Percentiles rank a stretch among this genome's conserved stretches.
These are phyloP conservation scores for Apis dorsata DNA, from an alignment of 1,140 invertebrate genomes.

Conservation along the genomic window DNA sequence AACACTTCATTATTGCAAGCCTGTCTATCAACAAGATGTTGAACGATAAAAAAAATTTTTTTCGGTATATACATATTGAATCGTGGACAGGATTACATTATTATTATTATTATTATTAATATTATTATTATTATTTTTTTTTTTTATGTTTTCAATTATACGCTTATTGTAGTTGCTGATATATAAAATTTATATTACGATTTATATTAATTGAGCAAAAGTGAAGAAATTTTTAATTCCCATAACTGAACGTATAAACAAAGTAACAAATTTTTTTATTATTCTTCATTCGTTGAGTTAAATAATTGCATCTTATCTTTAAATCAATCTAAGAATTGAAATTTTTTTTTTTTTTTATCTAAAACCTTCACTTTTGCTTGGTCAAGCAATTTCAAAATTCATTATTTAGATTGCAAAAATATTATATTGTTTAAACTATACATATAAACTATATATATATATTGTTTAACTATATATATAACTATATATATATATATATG, in stretches of 20 bases:
- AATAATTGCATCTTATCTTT: too few relatives aligned
- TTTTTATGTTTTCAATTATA: conserved; percentile 30
- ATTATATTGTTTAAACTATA: neutral
- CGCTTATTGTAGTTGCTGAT: conserved; percentile 14
- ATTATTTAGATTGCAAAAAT: conserved; percentile 6
- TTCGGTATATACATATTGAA: neutral
- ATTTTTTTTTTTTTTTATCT: too few relatives aligned
- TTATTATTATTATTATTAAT: too few relatives aligned
- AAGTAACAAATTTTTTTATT: too few relatives aligned
- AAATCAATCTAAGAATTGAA: too few relatives aligned
- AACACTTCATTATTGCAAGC: conserved; percentile 2
- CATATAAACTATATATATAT: neutral
- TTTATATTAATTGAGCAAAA: neutral
- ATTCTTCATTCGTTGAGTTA: too few relatives aligned
- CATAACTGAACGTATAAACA: too few relatives aligned
- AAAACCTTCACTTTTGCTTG: too few relatives aligned
- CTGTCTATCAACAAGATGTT: neutral
- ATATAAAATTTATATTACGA: conserved; percentile 14
- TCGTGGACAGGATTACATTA: neutral
- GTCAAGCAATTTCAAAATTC: conserved; percentile 1
- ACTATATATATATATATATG: neutral
- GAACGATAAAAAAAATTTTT: neutral
- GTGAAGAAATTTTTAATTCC: too few relatives aligned
- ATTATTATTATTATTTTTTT: neutral
- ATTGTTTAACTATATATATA: neutral